Base-by-base conservation (phyloP, 1,140 invertebrate species). In the Aphidius ervi region DNA sequence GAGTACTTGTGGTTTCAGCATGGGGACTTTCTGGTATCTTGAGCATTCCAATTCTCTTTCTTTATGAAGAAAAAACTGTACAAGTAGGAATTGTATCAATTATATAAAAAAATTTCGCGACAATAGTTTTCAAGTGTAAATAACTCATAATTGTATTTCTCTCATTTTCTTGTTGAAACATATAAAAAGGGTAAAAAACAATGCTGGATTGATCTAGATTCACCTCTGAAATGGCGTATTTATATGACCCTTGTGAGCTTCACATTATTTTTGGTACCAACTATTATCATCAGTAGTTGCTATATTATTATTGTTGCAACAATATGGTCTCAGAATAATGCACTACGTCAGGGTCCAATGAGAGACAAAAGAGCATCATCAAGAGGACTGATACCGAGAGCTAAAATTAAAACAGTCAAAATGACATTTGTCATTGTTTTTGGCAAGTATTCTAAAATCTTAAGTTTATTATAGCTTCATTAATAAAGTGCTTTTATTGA, bases 381-480 rank as follows among this genome's bases (percentile, higher is more conserved):
- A 0, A 80, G 92, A 61, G 94, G 94, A 39, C 86, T 97, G 23
- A 97, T 97, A 71, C 94, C 94, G 2, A 83, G 91, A 67, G 95
- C 95, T 7, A 97, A 96, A 81, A 93, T 97, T 64, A 94, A 96
- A 81, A 96, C 94, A n/a, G 90, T 97, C 48, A 97, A 97, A 80
- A 97, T 97, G 94, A 97, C 95, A 1, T 89, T 97, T 65, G 92
- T 94, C 60, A 97, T 97, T 68, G 93, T 97, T 62, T 92, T 95
- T 70, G 91, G 93, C 94, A 77, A 86, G 85, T 78, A 7, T 45
- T 48, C 16, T 9, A 42, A 16, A 16, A 6, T 23, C 20, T 16
- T 16, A 16, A 16, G 16, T 16, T 16, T 16, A 16, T 16, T 1
- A 31, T 42, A 40, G 16, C 5, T 52, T 52, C 6, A 9, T 23